Percentiles rank a stretch among this genome's conserved stretches.
Evolutionary conservation across 2,797 vertebrate species (phyloP).

Genomic region (Halcyon badia): DNA sequence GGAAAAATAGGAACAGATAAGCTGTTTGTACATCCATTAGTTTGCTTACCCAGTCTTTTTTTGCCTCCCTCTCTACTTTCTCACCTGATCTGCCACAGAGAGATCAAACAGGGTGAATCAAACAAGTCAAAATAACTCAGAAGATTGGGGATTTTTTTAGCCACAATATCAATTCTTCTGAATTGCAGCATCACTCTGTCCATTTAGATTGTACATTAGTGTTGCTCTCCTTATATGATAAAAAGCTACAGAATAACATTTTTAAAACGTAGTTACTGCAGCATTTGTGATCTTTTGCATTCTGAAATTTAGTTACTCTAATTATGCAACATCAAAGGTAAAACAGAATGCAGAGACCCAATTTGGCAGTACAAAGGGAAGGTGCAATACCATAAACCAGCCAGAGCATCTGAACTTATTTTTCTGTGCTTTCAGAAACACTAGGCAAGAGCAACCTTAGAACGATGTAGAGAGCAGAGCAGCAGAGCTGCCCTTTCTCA

Average conservation of each 20-base stretch:
- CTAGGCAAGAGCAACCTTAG: neutral
- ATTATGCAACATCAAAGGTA: neutral
- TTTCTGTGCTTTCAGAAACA: neutral
- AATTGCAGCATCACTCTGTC: neutral
- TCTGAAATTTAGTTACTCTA: neutral
- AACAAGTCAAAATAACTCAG: neutral
- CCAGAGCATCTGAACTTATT: neutral
- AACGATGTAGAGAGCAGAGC: neutral
- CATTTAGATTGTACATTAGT: neutral
- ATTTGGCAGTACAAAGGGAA: neutral
- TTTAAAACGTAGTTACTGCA: neutral
- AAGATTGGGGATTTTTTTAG: neutral
- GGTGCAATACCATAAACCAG: neutral
- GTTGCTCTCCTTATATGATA: neutral
- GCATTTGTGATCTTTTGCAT: neutral
- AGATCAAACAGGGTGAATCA: neutral
- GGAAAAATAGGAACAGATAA: neutral
- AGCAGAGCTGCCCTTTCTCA: neutral
- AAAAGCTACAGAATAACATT: neutral
- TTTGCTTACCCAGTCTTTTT: neutral
- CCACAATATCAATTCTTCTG: neutral
- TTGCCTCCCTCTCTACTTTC: neutral
- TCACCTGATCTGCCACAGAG: neutral
- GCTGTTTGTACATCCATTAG: neutral
- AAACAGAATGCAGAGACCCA: neutral